A percentile compares a stretch with the other conserved stretches of the same genome.
phyloP scores from a whole-genome alignment of 1,140 invertebrate species.

The Diorhabda carinulata region DNA sequence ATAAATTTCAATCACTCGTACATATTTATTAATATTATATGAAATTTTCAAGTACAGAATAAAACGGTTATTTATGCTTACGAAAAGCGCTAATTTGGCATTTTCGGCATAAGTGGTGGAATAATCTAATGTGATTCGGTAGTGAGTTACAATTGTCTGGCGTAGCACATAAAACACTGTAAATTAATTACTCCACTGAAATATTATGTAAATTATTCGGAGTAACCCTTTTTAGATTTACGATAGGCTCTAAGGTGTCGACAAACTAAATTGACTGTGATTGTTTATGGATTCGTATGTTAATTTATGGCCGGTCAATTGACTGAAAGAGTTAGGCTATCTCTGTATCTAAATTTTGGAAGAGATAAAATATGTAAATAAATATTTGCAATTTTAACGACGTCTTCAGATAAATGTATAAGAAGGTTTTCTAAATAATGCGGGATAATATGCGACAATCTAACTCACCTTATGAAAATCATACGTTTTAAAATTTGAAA shows the following conservation, averaged over 20 bases:
- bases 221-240: conserved; percentile 14
- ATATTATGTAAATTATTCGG: conserved; percentile 15
- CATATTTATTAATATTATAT: too few species aligned
- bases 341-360: background rate
- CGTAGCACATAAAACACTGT: conserved; percentile 11
- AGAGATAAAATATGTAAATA: background rate
- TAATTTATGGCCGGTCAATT: conserved; percentile 2
- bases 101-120: conserved; percentile 3
- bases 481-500: too few species aligned
- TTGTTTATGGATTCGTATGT: conserved; percentile 6
- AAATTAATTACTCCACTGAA: conserved; percentile 10
- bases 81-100: background rate
- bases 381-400: background rate
- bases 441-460: too few species aligned
- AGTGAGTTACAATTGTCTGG: conserved; percentile 1
- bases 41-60: too few species aligned
- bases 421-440: too few species aligned
- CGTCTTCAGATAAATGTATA: too few species aligned
- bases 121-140: conserved; percentile 13
- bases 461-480: too few species aligned
- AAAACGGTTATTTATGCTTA: background rate
- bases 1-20: too few species aligned
- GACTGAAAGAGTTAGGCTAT: conserved; percentile 1
- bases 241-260: conserved; percentile 9
- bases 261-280: conserved; percentile 15